phyloP scores from a whole-genome alignment of 2,888 invertebrate species.

The Eledone cirrhosa region DNA sequence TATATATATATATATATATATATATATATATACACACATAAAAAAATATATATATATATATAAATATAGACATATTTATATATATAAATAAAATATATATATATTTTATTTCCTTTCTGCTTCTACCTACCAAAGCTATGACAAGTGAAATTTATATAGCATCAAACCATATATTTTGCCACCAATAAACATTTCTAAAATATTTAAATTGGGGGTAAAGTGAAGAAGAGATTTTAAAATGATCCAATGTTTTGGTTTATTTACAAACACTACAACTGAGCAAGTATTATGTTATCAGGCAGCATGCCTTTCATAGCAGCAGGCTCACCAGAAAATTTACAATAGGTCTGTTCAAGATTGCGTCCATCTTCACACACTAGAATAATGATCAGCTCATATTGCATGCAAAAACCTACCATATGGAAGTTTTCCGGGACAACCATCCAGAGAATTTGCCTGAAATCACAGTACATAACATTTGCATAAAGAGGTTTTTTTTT shows the following conservation, averaged over 20 bases:
- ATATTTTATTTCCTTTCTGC: too few species aligned
- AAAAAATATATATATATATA: too few species aligned
- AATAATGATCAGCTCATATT: constrained; percentile 22
- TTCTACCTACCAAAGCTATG: too few species aligned
- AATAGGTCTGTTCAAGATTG: constrained; percentile 8
- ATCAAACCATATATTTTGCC: neutral
- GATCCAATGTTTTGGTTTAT: too few species aligned
- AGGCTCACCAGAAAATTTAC: constrained; percentile 15
- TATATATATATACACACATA: too few species aligned
- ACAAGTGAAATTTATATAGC: too few species aligned
- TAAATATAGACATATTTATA: too few species aligned
- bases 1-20: too few species aligned
- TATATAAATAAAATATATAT: too few species aligned
- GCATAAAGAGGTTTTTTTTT: neutral
- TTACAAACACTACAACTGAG: too few species aligned
- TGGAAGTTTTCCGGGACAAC: constrained; percentile 28
- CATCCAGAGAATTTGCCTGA: constrained; percentile 27
- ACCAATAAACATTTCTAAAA: neutral
- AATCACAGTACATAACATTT: constrained; percentile 26
- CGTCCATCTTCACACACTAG: constrained; percentile 26
- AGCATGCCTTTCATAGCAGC: constrained; percentile 11
- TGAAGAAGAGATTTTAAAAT: too few species aligned
- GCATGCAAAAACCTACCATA: constrained; percentile 27
- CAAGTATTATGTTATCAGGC: neutral
- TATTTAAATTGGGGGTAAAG: neutral